Base-by-base conservation (phyloP, 2,113 vertebrate species). In the Poeciliopsis retropinna region DNA sequence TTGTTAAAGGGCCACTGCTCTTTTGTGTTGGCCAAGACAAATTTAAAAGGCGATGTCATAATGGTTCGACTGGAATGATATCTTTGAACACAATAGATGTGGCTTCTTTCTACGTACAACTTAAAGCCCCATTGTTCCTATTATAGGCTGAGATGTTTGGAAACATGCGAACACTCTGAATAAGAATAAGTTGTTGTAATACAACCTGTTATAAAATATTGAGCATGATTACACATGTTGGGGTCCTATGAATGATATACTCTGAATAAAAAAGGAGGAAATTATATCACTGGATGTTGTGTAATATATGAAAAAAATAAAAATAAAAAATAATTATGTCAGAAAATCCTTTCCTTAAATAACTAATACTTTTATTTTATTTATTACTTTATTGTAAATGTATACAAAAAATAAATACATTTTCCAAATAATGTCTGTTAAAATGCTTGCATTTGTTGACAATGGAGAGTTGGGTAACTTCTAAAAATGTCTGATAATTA, bases 1-100 rank as follows among this genome's bases (percentile, higher is more conserved):
- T 97, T 92, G 93, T 95, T 95, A 91, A 90, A 95, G 94, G 93
- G 95, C 94, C 93, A 91, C 93, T 93, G 91, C 89, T 83, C 79
- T 88, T 93, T 94, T 94, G 95, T 94, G 91, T 88, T 87, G 86
- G 87, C 91, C 89, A 80, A 89, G 92, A 90, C 89, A 89, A 89
- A 93, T 93, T 93, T 94, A 90, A 95, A 95, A 91, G 91, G 90
- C 91, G 63, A 93, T 92, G 93, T 93, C 92, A 94, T 94, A 94
- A 93, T 94, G 92, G 92, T 91, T 93, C 87, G 90, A 93, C 93
- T 93, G 93, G 89, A 94, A 91, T 90, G 86, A 92, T 94, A 94
- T 93, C 90, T 94, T 90, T 82, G 85, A 93, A 83, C 90, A 94
- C 92, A 94, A 94, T 91, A 87, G 92, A 90, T 83, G 88, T 92